Percentiles rank a stretch among this genome's conserved stretches.
Evolutionary conservation across 2,113 vertebrate genomes (phyloP).

Genomic region (Eretmochelys imbricata): DNA sequence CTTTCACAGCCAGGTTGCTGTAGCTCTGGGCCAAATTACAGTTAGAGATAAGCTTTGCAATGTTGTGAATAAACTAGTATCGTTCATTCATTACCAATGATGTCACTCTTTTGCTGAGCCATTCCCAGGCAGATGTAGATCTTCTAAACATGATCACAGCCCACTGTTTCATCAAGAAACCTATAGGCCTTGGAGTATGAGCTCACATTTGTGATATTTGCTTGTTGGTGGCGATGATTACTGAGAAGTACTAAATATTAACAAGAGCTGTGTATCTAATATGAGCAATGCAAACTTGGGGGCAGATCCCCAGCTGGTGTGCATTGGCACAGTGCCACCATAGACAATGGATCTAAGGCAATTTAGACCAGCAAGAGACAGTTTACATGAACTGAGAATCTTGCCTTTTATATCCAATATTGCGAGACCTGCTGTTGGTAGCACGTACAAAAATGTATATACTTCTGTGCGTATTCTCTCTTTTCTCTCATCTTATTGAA

Average conservation of each 20-base stretch:
- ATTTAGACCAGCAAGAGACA: constrained; percentile 6
- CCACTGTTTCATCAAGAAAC: not conserved
- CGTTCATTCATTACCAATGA: not conserved
- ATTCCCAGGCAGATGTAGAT: not conserved
- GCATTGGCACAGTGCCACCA: not conserved
- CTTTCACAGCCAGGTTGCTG: not conserved
- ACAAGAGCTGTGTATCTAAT: not conserved
- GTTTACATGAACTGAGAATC: constrained; percentile 5
- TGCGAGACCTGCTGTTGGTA: constrained; percentile 29
- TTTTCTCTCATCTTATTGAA: not conserved
- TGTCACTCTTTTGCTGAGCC: not conserved
- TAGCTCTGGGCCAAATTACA: constrained; percentile 12
- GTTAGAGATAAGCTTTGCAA: constrained; percentile 6
- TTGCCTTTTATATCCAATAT: constrained; percentile 26
- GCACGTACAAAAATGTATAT: constrained; percentile 19
- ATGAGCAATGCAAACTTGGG: not conserved
- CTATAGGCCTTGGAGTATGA: not conserved
- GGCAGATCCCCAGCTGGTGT: constrained; percentile 11
- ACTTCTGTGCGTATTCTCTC: not conserved
- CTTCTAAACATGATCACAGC: not conserved
- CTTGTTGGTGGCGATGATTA: constrained; percentile 18
- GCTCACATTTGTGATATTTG: constrained; percentile 4
- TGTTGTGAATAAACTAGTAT: not conserved
- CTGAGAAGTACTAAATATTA: not conserved
- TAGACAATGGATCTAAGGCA: constrained; percentile 35